phyloP scores from a whole-genome alignment of 2,888 invertebrate genomes.

The Melieria omissa region DNA sequence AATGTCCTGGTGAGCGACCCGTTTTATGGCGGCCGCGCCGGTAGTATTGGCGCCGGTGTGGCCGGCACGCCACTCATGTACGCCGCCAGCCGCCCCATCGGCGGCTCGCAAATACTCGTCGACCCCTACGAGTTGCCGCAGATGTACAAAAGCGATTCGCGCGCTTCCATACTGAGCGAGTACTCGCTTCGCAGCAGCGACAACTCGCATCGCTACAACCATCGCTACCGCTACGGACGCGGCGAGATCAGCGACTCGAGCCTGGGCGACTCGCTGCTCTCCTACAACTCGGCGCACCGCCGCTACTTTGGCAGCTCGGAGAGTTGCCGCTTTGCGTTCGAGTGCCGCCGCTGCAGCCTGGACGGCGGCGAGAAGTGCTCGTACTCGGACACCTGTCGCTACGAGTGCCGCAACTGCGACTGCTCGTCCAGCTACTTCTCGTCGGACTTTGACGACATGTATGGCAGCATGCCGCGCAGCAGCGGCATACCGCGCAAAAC shows the following conservation, averaged over 20 bases:
- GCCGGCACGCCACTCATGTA: constrained; percentile 56
- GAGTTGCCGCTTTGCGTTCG: constrained; percentile 65
- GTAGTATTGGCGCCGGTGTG: constrained; percentile 38
- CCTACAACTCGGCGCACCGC: constrained; percentile 56
- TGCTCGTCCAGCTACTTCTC: constrained; percentile 67
- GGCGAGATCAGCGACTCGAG: constrained; percentile 62
- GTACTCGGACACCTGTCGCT: constrained; percentile 65
- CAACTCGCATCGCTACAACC: constrained; percentile 55
- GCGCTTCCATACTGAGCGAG: constrained; percentile 65
- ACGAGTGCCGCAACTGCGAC: constrained; percentile 66
- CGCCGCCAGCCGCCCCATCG: constrained; percentile 59
- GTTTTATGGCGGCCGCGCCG: constrained; percentile 47
- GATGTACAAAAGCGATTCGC: constrained; percentile 66
- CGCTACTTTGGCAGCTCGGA: constrained; percentile 66
- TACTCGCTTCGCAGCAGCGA: constrained; percentile 65
- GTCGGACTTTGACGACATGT: constrained; percentile 66
- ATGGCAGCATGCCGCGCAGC: constrained; percentile 53
- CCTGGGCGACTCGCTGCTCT: constrained; percentile 59
- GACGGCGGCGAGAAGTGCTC: constrained; percentile 64
- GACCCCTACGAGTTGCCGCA: constrained; percentile 60
- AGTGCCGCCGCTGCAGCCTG: constrained; percentile 65
- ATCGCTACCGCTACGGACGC: constrained; percentile 47
- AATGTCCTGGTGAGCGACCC: constrained; percentile 51
- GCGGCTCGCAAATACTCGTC: constrained; percentile 62
- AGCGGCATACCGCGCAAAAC: constrained; percentile 61